Evolutionary conservation across 1,140 invertebrate species (phyloP).

Genomic region (Cherax quadricarinatus): DNA sequence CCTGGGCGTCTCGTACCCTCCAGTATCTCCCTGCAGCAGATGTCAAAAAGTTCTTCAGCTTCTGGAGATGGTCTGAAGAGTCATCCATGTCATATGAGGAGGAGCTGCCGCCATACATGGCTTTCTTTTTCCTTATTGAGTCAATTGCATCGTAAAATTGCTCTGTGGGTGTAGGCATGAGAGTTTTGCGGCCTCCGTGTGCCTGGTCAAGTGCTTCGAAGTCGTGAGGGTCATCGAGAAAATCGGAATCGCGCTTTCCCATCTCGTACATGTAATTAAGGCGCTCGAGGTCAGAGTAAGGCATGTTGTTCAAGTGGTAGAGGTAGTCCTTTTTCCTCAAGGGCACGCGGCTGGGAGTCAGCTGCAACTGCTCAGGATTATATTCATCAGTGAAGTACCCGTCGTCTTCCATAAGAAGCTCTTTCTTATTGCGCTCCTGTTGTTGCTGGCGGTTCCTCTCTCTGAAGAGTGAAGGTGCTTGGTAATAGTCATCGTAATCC

Average conservation of each 20-base stretch:
- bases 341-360: background rate
- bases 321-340: constrained; percentile 22
- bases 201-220: background rate
- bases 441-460: constrained; percentile 38
- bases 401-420: constrained; percentile 25
- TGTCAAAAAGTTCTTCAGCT: constrained; percentile 35
- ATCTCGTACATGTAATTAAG: constrained; percentile 52
- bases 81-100: background rate
- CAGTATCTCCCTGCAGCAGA: constrained; percentile 42
- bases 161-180: constrained; percentile 11
- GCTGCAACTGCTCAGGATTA: background rate
- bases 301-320: constrained; percentile 38
- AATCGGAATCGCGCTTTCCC: constrained; percentile 29
- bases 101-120: background rate
- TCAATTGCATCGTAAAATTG: constrained; percentile 50
- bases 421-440: constrained; percentile 25
- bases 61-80: background rate
- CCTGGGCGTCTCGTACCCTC: background rate
- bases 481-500: constrained; percentile 24
- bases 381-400: constrained; percentile 55
- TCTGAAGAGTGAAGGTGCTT: constrained; percentile 48
- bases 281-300: constrained; percentile 40
- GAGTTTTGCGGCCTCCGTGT: constrained; percentile 27
- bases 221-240: background rate
- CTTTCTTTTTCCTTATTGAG: constrained; percentile 22